Evolutionary conservation across 1,140 invertebrate species (phyloP).

Genomic region (Drosophila sturtevanti): DNA sequence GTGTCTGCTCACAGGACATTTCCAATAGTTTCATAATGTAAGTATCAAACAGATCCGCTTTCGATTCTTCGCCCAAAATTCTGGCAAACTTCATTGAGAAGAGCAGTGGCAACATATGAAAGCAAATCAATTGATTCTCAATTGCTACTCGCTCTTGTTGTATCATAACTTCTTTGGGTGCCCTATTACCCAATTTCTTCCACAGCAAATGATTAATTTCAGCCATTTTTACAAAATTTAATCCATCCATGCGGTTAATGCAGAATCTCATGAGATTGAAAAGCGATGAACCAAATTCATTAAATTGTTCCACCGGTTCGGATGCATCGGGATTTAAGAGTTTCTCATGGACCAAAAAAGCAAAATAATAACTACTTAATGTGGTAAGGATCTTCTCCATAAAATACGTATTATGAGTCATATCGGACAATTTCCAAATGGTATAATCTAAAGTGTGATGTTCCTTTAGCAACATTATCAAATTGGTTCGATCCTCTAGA

Average conservation of each 20-base stretch:
- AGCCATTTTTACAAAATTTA: constrained; percentile 76
- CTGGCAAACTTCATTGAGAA: constrained; percentile 83
- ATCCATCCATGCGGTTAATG: constrained; percentile 78
- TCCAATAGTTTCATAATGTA: constrained; percentile 86
- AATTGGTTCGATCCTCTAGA: constrained; percentile 62
- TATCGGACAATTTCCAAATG: constrained; percentile 76
- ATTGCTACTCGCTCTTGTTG: constrained; percentile 82
- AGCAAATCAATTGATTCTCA: constrained; percentile 85
- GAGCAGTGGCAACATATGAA: constrained; percentile 86
- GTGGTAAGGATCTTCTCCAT: constrained; percentile 58
- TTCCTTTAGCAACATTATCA: constrained; percentile 56
- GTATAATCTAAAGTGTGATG: constrained; percentile 66
- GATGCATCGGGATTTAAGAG: constrained; percentile 50
- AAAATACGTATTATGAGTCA: constrained; percentile 69
- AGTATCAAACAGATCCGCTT: constrained; percentile 84
- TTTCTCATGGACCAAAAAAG: constrained; percentile 68
- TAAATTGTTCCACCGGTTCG: constrained; percentile 64
- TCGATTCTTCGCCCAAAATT: constrained; percentile 61
- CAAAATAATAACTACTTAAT: constrained; percentile 63
- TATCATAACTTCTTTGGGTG: constrained; percentile 72
- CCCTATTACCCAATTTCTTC: constrained; percentile 68
- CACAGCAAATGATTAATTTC: constrained; percentile 81
- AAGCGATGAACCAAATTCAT: constrained; percentile 75
- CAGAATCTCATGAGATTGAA: constrained; percentile 84
- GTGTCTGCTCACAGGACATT: constrained; percentile 85